Evolutionary conservation across 2,797 vertebrate species (phyloP).

Genomic region (Bucorvus abyssinicus): DNA sequence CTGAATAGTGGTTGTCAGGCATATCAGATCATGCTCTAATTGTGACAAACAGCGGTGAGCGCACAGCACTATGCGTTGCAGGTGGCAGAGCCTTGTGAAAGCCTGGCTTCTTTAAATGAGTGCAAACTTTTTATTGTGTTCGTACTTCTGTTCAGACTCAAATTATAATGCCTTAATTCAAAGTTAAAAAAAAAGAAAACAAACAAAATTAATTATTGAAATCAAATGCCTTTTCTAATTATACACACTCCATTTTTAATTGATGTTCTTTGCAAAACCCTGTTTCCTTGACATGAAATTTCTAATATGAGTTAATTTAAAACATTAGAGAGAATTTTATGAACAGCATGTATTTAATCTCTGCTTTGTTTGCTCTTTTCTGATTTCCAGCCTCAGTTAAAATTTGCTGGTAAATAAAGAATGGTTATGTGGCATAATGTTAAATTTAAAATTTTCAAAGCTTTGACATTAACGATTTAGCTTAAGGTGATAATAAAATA

Average conservation of each 20-base stretch:
- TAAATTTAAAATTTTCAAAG: neutral
- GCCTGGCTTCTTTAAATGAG: neutral
- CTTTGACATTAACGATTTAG: neutral
- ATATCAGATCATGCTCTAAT: conserved; percentile 60
- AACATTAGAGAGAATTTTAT: neutral
- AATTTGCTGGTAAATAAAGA: neutral
- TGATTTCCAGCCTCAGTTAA: neutral
- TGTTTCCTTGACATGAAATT: neutral
- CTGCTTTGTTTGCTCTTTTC: neutral
- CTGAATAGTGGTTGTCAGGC: conserved; percentile 16
- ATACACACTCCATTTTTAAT: neutral
- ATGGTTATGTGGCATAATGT: neutral
- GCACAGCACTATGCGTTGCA: neutral
- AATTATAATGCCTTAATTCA: neutral
- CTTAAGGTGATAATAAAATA: neutral
- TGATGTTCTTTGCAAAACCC: neutral
- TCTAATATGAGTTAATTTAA: neutral
- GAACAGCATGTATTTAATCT: neutral
- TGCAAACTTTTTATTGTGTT: rapidly evolving
- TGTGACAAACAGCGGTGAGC: conserved; percentile 7
- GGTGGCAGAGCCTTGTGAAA: neutral
- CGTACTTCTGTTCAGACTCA: neutral
- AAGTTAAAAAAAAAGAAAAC: neutral
- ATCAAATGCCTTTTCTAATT: neutral
- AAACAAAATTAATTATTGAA: neutral